Percentiles rank a stretch among this genome's conserved stretches.
phyloP scores from a whole-genome alignment of 1,140 invertebrate species.

The Ostrea denselamellosa region DNA sequence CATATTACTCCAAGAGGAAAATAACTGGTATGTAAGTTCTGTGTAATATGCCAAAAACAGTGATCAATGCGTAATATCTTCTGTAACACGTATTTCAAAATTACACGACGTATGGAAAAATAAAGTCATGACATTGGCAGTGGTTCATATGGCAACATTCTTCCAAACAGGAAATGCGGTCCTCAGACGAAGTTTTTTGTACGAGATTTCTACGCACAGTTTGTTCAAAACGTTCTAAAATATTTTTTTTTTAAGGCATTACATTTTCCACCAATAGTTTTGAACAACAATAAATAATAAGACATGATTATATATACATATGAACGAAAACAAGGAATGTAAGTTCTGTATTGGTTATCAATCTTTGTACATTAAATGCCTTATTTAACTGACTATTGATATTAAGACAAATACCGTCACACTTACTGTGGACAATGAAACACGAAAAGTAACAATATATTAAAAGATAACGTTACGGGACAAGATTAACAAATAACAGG shows the following conservation, averaged over 20 bases:
- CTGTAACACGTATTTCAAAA: not conserved
- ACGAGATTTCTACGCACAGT: not conserved
- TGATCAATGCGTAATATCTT: constrained; percentile 6
- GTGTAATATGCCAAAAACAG: not conserved
- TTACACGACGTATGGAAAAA: not conserved
- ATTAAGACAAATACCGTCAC: not conserved
- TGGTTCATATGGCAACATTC: not conserved
- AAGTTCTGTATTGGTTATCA: not conserved
- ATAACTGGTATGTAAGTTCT: not conserved
- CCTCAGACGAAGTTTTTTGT: not conserved
- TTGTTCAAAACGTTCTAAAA: not conserved
- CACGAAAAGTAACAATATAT: constrained; percentile 1
- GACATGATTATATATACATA: constrained; percentile 21
- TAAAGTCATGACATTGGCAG: not conserved
- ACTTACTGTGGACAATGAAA: not conserved
- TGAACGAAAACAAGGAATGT: constrained; percentile 20
- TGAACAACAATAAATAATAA: constrained; percentile 31
- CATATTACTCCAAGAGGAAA: not conserved
- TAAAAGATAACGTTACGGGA: not conserved
- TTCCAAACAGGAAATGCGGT: not conserved
- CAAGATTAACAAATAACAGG: constrained; percentile 13
- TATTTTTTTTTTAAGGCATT: not conserved
- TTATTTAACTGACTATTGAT: constrained; percentile 10
- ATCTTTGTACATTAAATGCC: constrained; percentile 28
- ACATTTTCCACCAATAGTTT: not conserved